phyloP scores from a whole-genome alignment of 2,888 invertebrate species.

The Chrysomela aeneicollis region DNA sequence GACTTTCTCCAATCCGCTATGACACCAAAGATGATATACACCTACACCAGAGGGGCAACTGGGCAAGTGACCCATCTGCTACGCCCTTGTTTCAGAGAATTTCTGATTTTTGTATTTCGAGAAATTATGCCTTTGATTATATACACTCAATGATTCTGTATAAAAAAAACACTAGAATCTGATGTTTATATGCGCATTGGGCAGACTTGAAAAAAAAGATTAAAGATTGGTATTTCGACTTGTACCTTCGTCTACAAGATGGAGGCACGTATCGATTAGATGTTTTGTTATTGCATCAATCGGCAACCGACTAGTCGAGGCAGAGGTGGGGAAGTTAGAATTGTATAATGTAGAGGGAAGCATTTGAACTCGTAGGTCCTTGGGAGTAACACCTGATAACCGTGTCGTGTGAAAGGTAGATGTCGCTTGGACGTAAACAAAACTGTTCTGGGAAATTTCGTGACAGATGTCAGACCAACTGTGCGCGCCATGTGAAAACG shows the following conservation, averaged over 20 bases:
- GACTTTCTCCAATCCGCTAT: no score
- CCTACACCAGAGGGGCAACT: no score
- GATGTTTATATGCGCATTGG: no score
- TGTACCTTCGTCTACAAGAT: slow-evolving; percentile 25
- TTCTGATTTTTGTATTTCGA: no score
- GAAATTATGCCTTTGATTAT: no score
- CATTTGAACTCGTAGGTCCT: slow-evolving; percentile 1
- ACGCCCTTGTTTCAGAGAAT: no score
- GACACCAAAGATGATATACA: no score
- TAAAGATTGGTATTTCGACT: not conserved
- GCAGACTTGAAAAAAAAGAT: no score
- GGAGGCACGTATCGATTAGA: slow-evolving; percentile 15
- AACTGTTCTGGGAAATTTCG: slow-evolving; percentile 31
- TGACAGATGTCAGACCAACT: slow-evolving; percentile 46
- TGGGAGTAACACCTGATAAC: slow-evolving; percentile 17
- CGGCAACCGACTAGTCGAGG: not conserved
- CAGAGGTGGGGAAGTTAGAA: not conserved
- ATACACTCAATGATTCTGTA: no score
- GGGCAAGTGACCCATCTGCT: no score
- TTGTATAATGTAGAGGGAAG: slow-evolving; percentile 14
- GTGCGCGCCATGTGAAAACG: slow-evolving; percentile 44
- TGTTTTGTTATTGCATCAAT: not conserved
- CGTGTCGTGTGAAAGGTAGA: slow-evolving; percentile 41
- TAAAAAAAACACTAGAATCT: no score
- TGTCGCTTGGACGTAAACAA: slow-evolving; percentile 43